These are phyloP conservation scores for Pycnonotus jocosus DNA, from an alignment of 2,113 vertebrate genomes.

Conservation along the genomic window DNA sequence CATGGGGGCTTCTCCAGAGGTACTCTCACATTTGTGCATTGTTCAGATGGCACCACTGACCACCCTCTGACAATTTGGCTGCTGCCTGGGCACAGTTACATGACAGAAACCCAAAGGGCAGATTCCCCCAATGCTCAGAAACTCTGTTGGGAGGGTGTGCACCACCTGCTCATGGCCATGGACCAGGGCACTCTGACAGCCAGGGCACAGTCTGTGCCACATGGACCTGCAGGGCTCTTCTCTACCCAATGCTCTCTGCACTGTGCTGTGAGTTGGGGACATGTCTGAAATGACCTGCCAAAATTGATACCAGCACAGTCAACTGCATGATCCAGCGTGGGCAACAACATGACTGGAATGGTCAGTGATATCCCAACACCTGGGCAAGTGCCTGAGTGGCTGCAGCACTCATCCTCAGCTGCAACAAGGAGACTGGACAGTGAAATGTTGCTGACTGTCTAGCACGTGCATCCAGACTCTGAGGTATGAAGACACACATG, in stretches of 20 bases:
- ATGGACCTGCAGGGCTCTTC: background rate
- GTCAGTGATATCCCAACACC: fast-evolving
- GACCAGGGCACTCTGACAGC: fast-evolving
- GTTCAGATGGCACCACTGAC: background rate
- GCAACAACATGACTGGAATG: background rate
- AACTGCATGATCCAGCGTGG: fast-evolving
- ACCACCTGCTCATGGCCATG: fast-evolving
- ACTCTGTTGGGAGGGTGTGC: background rate
- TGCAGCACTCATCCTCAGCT: fast-evolving
- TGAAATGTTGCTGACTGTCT: background rate
- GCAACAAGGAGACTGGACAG: fast-evolving
- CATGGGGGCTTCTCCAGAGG: background rate
- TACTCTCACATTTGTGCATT: fast-evolving
- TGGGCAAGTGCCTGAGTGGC: background rate
- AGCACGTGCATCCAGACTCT: fast-evolving
- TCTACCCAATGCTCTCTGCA: background rate
- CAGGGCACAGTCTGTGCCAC: background rate
- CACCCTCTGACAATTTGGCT: too few species aligned
- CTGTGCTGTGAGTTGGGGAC: fast-evolving
- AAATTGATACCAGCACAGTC: background rate
- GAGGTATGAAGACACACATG: background rate
- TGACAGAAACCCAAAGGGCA: fast-evolving
- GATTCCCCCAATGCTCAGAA: background rate
- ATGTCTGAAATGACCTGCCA: background rate
- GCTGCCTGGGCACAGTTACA: fast-evolving